These are phyloP conservation scores for Excalfactoria chinensis DNA, from an alignment of 2,113 vertebrate species.

Conservation along the genomic window DNA sequence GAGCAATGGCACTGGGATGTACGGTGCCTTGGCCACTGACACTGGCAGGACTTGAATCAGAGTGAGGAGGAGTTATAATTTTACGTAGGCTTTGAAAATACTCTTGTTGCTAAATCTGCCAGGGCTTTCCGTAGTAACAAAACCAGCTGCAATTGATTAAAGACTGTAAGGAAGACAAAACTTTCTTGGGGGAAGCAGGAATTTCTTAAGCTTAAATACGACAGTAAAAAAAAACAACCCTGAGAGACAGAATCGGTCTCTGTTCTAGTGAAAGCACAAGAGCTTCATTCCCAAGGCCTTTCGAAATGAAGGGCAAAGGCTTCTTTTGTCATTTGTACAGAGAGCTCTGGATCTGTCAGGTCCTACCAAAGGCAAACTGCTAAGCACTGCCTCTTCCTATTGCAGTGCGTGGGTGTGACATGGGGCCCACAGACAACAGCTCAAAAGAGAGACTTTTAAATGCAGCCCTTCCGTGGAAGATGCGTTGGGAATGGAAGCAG, in stretches of 20 bases:
- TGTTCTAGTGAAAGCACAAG: background rate
- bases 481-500: background rate
- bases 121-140: constrained; percentile 19
- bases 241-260: background rate
- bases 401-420: background rate
- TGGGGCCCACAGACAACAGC: background rate
- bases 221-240: background rate
- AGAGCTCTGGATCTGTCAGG: constrained; percentile 10
- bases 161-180: background rate
- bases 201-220: constrained; percentile 7
- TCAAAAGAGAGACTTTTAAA: background rate
- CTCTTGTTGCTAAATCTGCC: constrained; percentile 47
- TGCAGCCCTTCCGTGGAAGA: background rate
- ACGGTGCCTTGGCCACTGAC: background rate
- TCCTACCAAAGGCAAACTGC: constrained; percentile 6
- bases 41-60: background rate
- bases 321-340: background rate
- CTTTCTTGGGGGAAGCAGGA: background rate
- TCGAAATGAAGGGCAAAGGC: constrained; percentile 34
- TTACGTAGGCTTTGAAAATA: constrained; percentile 55
- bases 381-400: background rate
- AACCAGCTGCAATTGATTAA: constrained; percentile 12
- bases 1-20: background rate
- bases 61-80: constrained; percentile 3
- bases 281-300: background rate